Conservation (phyloP, 2,113 vertebrate species). For the Thalassoma bifasciatum region DNA sequence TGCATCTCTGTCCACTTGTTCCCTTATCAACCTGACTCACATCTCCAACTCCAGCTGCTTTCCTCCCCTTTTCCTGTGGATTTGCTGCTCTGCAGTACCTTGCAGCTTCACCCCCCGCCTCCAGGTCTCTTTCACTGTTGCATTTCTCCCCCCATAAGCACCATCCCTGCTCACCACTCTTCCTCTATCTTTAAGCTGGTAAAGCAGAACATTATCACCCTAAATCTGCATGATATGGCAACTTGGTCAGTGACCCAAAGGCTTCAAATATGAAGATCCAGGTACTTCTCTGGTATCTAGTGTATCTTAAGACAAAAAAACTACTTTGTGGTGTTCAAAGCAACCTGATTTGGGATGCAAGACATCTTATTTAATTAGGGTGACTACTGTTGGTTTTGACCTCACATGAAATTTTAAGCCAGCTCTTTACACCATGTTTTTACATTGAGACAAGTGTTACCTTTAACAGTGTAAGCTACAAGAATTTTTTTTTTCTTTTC, state of each 20-base stretch:
- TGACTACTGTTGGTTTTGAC: too few species aligned
- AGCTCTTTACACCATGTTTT: too few species aligned
- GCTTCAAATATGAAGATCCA: background rate
- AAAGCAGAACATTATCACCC: background rate
- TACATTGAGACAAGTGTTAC: too few species aligned
- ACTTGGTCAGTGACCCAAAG: background rate
- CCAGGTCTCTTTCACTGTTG: constrained; percentile 24
- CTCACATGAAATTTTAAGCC: too few species aligned
- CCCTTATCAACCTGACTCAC: constrained; percentile 36
- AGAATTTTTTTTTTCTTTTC: too few species aligned
- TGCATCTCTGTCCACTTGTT: constrained; percentile 12
- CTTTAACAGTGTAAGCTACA: too few species aligned
- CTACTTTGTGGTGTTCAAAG: too few species aligned
- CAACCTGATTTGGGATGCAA: too few species aligned
- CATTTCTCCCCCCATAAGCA: constrained; percentile 2
- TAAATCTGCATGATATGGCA: background rate
- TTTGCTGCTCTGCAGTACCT: constrained; percentile 34
- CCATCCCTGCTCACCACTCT: background rate
- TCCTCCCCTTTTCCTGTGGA: constrained; percentile 9
- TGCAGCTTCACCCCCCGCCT: constrained; percentile 18
- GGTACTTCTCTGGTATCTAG: background rate
- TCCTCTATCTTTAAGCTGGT: constrained; percentile 6
- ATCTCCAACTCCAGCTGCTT: constrained; percentile 23
- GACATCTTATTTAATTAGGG: too few species aligned
- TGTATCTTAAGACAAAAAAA: too few species aligned